A percentile compares a stretch with the other conserved stretches of the same genome.
Conservation (phyloP, 35 echinoderm and acorn worm species). For the Stichopus chloronotus region DNA sequence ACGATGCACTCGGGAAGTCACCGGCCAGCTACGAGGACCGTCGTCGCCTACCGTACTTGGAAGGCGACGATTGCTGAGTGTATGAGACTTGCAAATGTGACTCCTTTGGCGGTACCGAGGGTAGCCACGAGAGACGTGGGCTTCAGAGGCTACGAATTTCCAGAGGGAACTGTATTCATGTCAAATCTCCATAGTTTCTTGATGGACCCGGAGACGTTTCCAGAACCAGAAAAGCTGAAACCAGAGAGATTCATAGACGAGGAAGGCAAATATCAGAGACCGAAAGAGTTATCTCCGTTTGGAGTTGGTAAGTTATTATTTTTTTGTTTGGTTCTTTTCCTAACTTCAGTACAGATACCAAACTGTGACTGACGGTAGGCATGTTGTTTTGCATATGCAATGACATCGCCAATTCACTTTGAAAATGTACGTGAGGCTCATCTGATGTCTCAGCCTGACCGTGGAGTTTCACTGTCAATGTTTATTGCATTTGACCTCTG, state of each 20-base stretch:
- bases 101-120: slow-evolving; percentile 29
- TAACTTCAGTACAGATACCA: background rate
- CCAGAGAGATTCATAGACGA: slow-evolving; percentile 74
- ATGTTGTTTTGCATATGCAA: background rate
- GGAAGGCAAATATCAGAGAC: slow-evolving; percentile 9
- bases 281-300: slow-evolving; percentile 21
- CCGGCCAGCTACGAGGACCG: slow-evolving; percentile 45
- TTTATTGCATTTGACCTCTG: background rate
- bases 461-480: background rate
- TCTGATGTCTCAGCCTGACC: too few species aligned
- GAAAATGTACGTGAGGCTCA: too few species aligned
- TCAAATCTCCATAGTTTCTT: slow-evolving; percentile 52
- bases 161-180: slow-evolving; percentile 40
- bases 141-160: slow-evolving; percentile 48
- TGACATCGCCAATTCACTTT: background rate
- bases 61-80: slow-evolving; percentile 75
- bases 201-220: slow-evolving; percentile 53
- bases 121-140: slow-evolving; percentile 21
- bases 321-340: background rate
- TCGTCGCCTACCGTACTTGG: slow-evolving; percentile 49
- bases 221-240: slow-evolving; percentile 64
- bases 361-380: background rate
- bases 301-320: slow-evolving; percentile 21
- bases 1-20: slow-evolving; percentile 44
- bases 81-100: slow-evolving; percentile 40